Evolutionary conservation across 2,113 vertebrate genomes (phyloP).

Genomic region (Forbesichthys agassizii): DNA sequence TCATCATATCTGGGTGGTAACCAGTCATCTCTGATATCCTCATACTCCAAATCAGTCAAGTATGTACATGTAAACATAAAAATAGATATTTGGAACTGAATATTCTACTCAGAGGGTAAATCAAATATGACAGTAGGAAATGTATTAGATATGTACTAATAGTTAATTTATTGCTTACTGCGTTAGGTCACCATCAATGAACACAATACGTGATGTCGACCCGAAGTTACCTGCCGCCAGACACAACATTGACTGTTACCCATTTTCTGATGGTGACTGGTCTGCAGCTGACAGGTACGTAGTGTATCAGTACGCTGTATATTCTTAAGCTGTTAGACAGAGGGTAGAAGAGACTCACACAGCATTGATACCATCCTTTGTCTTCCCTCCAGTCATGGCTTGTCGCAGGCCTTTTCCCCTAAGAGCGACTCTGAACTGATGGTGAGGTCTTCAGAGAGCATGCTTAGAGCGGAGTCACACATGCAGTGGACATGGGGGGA

Average conservation of each 20-base stretch:
- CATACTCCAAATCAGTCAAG: too few species aligned
- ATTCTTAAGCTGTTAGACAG: background rate
- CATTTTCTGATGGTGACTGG: slow-evolving; percentile 94
- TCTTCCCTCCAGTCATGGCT: slow-evolving; percentile 68
- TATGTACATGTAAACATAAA: too few species aligned
- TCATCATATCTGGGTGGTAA: too few species aligned
- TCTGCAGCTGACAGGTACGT: slow-evolving; percentile 81
- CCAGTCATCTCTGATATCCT: too few species aligned
- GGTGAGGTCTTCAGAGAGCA: slow-evolving; percentile 85
- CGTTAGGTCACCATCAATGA: slow-evolving; percentile 82
- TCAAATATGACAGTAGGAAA: too few species aligned
- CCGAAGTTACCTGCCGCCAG: slow-evolving; percentile 83
- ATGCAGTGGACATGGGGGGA: slow-evolving; percentile 99
- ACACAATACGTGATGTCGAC: slow-evolving; percentile 83
- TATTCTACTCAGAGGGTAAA: too few species aligned
- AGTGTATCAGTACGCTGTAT: background rate
- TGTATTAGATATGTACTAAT: background rate
- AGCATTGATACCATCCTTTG: slow-evolving; percentile 4
- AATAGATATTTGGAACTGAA: too few species aligned
- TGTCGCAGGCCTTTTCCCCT: slow-evolving; percentile 85
- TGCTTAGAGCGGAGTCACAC: slow-evolving; percentile 90
- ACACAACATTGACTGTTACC: slow-evolving; percentile 84
- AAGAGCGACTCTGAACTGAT: slow-evolving; percentile 96
- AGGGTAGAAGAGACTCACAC: background rate
- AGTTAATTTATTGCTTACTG: background rate